A percentile compares a stretch with the other conserved stretches of the same genome.
Conservation (phyloP, 64 coral and sea anemone species). For the Montipora foliosa region DNA sequence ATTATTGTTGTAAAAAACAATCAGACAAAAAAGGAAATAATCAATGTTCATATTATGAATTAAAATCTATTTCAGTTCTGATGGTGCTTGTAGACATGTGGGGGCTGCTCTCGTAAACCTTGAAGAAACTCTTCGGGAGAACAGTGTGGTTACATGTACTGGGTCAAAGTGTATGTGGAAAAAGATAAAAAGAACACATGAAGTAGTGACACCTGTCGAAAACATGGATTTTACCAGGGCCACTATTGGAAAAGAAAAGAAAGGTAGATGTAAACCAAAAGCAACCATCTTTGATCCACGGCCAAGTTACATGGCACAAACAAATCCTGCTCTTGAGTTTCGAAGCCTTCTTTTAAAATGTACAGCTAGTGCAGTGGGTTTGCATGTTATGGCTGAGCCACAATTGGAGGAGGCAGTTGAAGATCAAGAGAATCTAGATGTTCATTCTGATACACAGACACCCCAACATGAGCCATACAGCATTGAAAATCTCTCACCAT, state of each 20-base stretch:
- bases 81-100: conserved; percentile 61
- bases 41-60: not conserved
- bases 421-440: not conserved
- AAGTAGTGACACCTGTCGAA: conserved; percentile 36
- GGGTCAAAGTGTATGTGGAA: conserved; percentile 59
- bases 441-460: not conserved
- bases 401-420: not conserved
- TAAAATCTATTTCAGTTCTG: conserved; percentile 44
- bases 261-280: conserved; percentile 45
- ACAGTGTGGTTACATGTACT: conserved; percentile 45
- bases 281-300: conserved; percentile 28
- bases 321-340: conserved; percentile 33
- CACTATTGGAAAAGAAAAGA: conserved; percentile 42
- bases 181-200: conserved; percentile 58
- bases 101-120: conserved; percentile 59
- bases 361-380: conserved; percentile 33
- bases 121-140: conserved; percentile 54
- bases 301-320: conserved; percentile 48
- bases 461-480: conserved; percentile 14
- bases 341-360: conserved; percentile 41
- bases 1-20: not conserved
- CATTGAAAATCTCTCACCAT: conserved; percentile 23
- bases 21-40: not conserved
- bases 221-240: conserved; percentile 66
- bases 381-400: conserved; percentile 34